phyloP scores from a whole-genome alignment of 2,113 vertebrate genomes.

The Pandion haliaetus region DNA sequence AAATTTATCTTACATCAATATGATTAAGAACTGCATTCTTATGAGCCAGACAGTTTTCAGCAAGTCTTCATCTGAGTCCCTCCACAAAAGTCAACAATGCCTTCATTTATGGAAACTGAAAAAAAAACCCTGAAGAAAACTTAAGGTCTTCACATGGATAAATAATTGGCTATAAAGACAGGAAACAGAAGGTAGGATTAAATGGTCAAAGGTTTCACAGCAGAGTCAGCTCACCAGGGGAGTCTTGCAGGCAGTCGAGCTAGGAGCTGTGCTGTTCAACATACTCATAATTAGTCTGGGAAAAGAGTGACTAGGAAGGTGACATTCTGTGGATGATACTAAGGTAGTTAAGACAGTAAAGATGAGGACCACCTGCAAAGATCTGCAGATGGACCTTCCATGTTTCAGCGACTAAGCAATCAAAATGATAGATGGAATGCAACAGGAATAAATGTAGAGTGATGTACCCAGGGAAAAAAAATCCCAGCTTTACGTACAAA shows the following conservation, averaged over 20 bases:
- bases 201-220: neutral
- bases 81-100: neutral
- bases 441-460: neutral
- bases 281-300: too few relatives aligned
- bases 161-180: neutral
- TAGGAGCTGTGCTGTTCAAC: neutral
- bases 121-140: rapidly evolving
- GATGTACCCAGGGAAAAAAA: neutral
- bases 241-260: neutral
- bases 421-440: neutral
- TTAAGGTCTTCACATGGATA: neutral
- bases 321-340: neutral
- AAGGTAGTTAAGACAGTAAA: neutral
- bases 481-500: neutral
- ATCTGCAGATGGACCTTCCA: neutral
- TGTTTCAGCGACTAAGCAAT: neutral
- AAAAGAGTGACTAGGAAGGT: neutral
- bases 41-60: neutral
- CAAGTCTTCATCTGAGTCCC: neutral
- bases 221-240: neutral
- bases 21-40: neutral
- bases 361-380: neutral
- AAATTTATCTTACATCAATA: neutral
- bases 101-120: neutral
- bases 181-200: neutral